These are phyloP conservation scores for Nephotettix cincticeps DNA, from an alignment of 1,140 invertebrate species.

Conservation along the genomic window DNA sequence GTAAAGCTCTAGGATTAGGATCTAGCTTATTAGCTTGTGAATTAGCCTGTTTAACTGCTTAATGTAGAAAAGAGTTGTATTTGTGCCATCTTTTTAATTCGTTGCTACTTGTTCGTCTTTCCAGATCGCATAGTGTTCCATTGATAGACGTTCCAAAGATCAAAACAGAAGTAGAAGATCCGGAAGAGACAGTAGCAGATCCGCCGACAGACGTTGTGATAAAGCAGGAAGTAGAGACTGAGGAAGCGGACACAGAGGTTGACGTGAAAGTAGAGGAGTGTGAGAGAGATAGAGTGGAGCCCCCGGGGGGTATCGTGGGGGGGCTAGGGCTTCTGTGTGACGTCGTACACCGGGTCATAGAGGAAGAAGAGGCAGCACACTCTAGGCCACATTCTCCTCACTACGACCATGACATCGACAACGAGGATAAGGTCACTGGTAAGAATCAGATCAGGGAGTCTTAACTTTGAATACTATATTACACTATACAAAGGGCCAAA, in stretches of 20 bases:
- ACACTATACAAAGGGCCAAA: too few relatives aligned
- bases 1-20: too few relatives aligned
- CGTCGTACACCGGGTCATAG: constrained; percentile 77
- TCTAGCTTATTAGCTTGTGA: too few relatives aligned
- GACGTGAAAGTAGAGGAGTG: constrained; percentile 2
- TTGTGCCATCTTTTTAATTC: too few relatives aligned
- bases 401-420: not conserved
- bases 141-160: constrained; percentile 61
- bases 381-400: constrained; percentile 24
- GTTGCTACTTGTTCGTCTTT: too few relatives aligned
- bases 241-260: not conserved
- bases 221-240: constrained; percentile 23
- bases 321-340: constrained; percentile 80
- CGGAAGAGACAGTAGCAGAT: not conserved
- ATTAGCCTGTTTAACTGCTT: too few relatives aligned
- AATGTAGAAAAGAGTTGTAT: too few relatives aligned
- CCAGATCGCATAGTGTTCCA: constrained; percentile 4
- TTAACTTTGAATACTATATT: too few relatives aligned
- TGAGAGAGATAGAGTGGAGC: not conserved
- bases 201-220: constrained; percentile 10
- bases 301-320: constrained; percentile 48
- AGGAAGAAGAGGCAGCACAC: constrained; percentile 59
- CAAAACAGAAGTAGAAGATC: constrained; percentile 27
- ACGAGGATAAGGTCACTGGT: too few relatives aligned
- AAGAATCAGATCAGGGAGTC: not conserved